phyloP scores from a whole-genome alignment of 2,888 invertebrate genomes.

The Tachystola acroxantha region DNA sequence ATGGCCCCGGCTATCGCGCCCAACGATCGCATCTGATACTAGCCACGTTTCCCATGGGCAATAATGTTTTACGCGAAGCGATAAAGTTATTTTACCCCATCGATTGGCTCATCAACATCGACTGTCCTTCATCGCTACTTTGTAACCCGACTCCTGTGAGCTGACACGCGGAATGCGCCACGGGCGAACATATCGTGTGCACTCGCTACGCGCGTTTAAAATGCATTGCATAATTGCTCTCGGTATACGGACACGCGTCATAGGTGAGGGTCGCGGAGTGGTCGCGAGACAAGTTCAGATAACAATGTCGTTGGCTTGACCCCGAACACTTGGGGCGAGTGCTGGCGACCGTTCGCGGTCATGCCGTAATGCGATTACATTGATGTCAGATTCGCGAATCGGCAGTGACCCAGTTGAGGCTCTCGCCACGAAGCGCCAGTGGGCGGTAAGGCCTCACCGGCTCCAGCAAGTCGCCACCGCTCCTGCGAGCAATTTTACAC shows the following conservation, averaged over 20 bases:
- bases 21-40: constrained; percentile 39
- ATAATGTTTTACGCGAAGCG: constrained; percentile 45
- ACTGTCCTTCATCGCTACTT: constrained; percentile 19
- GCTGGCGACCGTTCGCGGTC: constrained; percentile 21
- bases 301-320: constrained; percentile 42
- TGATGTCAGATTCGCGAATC: constrained; percentile 45
- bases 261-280: constrained; percentile 42
- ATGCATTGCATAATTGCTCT: constrained; percentile 15
- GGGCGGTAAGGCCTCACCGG: constrained; percentile 29
- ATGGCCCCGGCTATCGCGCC: constrained; percentile 32
- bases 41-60: constrained; percentile 28
- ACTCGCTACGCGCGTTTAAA: background rate
- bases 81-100: constrained; percentile 47
- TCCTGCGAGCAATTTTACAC: constrained; percentile 14
- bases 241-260: constrained; percentile 11
- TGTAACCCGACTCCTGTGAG: constrained; percentile 11
- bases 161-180: constrained; percentile 4
- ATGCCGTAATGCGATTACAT: constrained; percentile 47
- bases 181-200: background rate
- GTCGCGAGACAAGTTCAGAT: constrained; percentile 44
- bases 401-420: constrained; percentile 54
- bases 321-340: constrained; percentile 16
- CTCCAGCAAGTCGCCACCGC: constrained; percentile 7
- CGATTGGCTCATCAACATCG: constrained; percentile 30
- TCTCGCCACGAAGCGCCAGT: constrained; percentile 20